Percentiles rank a stretch among this genome's conserved stretches.
These are phyloP conservation scores for Pyrochroa serraticornis DNA, from an alignment of 2,888 invertebrate species.

Conservation along the genomic window DNA sequence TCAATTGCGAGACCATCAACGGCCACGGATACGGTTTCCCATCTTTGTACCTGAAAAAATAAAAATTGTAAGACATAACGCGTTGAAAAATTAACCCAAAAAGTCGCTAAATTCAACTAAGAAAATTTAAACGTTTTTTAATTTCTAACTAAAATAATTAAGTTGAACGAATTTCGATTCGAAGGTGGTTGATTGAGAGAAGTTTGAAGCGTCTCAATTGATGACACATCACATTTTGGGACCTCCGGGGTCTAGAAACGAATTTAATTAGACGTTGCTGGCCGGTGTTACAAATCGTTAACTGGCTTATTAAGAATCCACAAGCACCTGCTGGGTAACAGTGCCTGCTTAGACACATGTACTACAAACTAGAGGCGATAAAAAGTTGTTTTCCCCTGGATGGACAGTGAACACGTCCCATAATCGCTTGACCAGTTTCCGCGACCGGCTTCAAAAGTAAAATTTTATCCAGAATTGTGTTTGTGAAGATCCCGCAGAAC, in stretches of 20 bases:
- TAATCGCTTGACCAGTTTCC: constrained; percentile 30
- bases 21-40: constrained; percentile 78
- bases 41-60: constrained; percentile 72
- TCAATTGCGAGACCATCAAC: constrained; percentile 71
- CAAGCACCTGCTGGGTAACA: constrained; percentile 22
- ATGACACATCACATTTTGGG: constrained; percentile 15
- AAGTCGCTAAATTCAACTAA: too few relatives aligned
- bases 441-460: constrained; percentile 9
- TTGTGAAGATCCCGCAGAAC: too few relatives aligned
- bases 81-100: constrained; percentile 1
- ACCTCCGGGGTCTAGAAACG: constrained; percentile 20
- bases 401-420: constrained; percentile 33
- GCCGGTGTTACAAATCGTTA: constrained; percentile 19
- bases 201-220: neutral
- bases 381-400: constrained; percentile 33
- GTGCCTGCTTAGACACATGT: constrained; percentile 35
- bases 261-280: constrained; percentile 15
- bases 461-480: too few relatives aligned
- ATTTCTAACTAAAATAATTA: too few relatives aligned
- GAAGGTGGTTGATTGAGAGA: too few relatives aligned
- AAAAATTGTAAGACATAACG: neutral
- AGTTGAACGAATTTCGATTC: too few relatives aligned
- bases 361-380: constrained; percentile 34
- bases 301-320: constrained; percentile 26
- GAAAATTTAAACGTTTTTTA: too few relatives aligned